A percentile compares a stretch with the other conserved stretches of the same genome.
These are phyloP conservation scores for Eugnorisma glareosa DNA, from an alignment of 2,888 invertebrate species.

Conservation along the genomic window DNA sequence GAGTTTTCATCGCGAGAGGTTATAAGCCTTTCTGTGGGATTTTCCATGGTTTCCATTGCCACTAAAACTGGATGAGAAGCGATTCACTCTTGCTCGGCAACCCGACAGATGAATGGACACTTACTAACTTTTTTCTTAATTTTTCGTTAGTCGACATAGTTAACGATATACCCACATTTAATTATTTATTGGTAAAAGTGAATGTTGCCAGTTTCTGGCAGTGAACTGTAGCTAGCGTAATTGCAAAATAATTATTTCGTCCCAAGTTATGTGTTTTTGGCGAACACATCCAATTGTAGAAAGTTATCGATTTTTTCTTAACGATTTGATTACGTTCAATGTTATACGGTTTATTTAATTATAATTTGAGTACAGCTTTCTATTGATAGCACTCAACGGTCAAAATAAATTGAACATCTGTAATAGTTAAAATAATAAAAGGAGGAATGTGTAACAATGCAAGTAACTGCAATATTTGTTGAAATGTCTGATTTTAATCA, in stretches of 20 bases:
- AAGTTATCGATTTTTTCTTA: constrained; percentile 16
- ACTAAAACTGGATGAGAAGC: constrained; percentile 30
- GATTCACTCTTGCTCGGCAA: constrained; percentile 29
- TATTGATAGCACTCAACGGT: constrained; percentile 11
- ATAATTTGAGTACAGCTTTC: constrained; percentile 30
- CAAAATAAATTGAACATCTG: constrained; percentile 12
- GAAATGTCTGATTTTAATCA: neutral
- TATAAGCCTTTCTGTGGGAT: constrained; percentile 45
- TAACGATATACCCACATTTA: constrained; percentile 51
- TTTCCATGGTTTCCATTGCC: constrained; percentile 51
- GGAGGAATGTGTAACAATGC: neutral
- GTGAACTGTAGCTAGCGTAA: neutral
- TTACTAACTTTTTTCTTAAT: constrained; percentile 4
- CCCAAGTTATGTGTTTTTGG: neutral
- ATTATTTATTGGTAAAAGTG: constrained; percentile 13
- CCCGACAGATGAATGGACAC: constrained; percentile 32
- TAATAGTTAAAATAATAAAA: neutral
- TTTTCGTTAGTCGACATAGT: neutral
- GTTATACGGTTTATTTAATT: constrained; percentile 16
- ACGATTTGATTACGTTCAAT: neutral
- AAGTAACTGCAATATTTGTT: neutral
- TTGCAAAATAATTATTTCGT: constrained; percentile 1
- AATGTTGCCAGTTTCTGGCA: constrained; percentile 35
- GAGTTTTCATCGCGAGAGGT: constrained; percentile 32
- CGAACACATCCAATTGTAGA: neutral